Base-by-base conservation (phyloP, 1,140 invertebrate genomes). In the Antheraea pernyi region DNA sequence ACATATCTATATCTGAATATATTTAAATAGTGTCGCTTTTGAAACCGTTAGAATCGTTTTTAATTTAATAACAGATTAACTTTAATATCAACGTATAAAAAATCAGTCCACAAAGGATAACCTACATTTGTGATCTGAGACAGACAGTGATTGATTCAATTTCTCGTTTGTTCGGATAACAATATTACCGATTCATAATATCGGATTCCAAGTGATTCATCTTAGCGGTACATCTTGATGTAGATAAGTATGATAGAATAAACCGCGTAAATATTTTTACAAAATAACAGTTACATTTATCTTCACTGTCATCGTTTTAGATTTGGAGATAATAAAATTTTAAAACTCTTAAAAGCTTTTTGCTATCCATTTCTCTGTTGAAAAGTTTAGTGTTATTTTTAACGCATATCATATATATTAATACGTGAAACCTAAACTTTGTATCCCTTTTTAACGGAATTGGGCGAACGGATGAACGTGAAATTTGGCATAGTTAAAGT, bases 141-240 rank as follows among this genome's bases (percentile, higher is more conserved):
- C 61, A 36, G 61, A 63, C 61, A 63, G 36, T 63, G 61, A 63
- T 63, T 63, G 61, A 63, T 63, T 63, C 37, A 13, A 63, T 63
- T 37, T 63, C 19, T 63, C 37, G 61, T 63, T 63, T 63, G n/a
- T 63, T 37, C 19, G 61, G 30, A 63, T 36, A 37, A 63, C 16
- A 22, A 19, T n/a, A 63, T 37, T 30, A 37, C 19, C 16, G 37
- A 22, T 63, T 63, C 22, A 37, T 37, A 63, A 36, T 18, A 19
- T 36, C 13, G 2, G 22, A 63, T 37, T 3, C 16, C 61, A 36
- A 36, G 1, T 53, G 46, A 53, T 53, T 53, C 13, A n/a, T 53
- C 10, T 53, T 16, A 16, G 16, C 46, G 46, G 46, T 53, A 53
- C 13, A 53, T 53, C 13, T 53, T 53, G 16, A 53, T n/a, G 46